A percentile compares a stretch with the other conserved stretches of the same genome.
phyloP scores from a whole-genome alignment of 2,113 vertebrate genomes.

The Trematocara zebra region DNA sequence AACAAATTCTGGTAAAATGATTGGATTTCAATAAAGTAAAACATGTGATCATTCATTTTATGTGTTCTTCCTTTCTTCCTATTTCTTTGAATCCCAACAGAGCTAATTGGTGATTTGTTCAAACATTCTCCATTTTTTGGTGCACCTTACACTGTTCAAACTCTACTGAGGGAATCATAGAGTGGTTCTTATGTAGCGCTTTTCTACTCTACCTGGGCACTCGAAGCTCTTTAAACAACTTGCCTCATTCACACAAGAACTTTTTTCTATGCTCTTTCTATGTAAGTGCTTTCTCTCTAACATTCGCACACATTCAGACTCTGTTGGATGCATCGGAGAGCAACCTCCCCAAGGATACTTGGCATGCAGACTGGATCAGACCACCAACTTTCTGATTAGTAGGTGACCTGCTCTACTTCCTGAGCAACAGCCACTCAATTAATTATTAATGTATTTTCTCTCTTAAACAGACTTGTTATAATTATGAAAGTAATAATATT shows the following conservation, averaged over 20 bases:
- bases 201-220: not conserved
- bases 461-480: not conserved
- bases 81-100: not conserved
- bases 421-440: not conserved
- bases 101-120: not conserved
- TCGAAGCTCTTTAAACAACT: not conserved
- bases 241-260: not conserved
- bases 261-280: not conserved
- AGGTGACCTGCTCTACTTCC: not conserved
- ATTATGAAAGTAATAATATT: not conserved
- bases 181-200: not conserved
- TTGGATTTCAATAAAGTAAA: not conserved
- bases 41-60: not conserved
- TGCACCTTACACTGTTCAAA: not conserved
- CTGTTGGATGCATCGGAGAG: not conserved
- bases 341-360: not conserved
- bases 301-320: not conserved
- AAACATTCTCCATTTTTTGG: not conserved
- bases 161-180: not conserved
- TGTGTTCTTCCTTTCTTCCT: not conserved
- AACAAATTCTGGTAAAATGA: accelerated
- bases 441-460: not conserved
- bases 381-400: not conserved
- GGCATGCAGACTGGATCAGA: not conserved
- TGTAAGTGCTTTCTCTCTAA: not conserved